phyloP scores from a whole-genome alignment of 2,113 vertebrate genomes.

The Cyprinodon tularosa region DNA sequence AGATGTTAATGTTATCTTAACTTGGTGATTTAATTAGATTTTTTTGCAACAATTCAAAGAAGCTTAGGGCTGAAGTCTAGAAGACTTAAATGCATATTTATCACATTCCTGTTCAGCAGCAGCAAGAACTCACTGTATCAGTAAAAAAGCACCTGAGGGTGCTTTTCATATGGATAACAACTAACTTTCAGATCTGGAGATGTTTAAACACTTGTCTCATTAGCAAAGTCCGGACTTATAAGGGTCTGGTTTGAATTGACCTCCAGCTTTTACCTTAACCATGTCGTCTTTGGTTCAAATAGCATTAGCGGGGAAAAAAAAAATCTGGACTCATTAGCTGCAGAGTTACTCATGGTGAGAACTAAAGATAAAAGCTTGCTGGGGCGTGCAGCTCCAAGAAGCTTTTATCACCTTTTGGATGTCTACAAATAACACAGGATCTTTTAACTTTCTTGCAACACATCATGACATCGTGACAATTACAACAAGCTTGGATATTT shows the following conservation, averaged over 20 bases:
- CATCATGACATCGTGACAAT: background rate
- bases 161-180: conserved; percentile 55
- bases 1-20: conserved; percentile 4
- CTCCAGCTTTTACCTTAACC: conserved; percentile 26
- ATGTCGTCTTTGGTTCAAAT: conserved; percentile 22
- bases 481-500: too few relatives aligned
- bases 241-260: conserved; percentile 44
- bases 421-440: background rate
- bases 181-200: conserved; percentile 51
- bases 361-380: background rate
- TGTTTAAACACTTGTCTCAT: conserved; percentile 55
- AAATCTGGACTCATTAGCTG: conserved; percentile 28
- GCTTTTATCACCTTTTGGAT: background rate
- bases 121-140: conserved; percentile 29
- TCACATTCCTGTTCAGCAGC: conserved; percentile 30
- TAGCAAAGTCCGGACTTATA: conserved; percentile 49
- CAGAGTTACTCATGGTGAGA: conserved; percentile 11
- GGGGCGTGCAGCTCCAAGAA: background rate
- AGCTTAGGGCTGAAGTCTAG: background rate
- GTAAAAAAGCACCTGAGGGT: conserved; percentile 32
- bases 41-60: conserved; percentile 29
- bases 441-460: background rate
- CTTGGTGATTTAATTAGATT: conserved; percentile 3
- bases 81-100: conserved; percentile 7
- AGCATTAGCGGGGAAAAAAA: conserved; percentile 20